Evolutionary conservation across 2,888 invertebrate species (phyloP).

Genomic region (Lasioglossum oenotherae): DNA sequence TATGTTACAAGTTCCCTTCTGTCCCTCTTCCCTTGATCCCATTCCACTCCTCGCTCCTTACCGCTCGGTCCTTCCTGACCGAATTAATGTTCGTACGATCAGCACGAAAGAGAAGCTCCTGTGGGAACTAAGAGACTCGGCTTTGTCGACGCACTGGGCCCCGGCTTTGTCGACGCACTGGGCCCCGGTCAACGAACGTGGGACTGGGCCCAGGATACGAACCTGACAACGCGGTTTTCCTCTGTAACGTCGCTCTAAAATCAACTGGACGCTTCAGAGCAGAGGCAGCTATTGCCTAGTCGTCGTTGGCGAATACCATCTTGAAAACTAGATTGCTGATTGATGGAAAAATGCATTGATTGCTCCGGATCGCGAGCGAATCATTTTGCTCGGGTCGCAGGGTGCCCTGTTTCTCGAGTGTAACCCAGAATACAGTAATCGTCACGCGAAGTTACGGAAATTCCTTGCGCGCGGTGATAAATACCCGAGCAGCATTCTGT

Average conservation of each 20-base stretch:
- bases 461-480: slow-evolving; percentile 24
- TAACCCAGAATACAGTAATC: slow-evolving; percentile 51
- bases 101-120: slow-evolving; percentile 73
- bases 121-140: slow-evolving; percentile 65
- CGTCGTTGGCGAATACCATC: too few relatives aligned
- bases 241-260: neutral
- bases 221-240: neutral
- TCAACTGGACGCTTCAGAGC: neutral
- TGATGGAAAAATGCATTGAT: neutral
- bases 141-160: slow-evolving; percentile 49
- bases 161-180: slow-evolving; percentile 47
- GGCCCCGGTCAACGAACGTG: slow-evolving; percentile 37
- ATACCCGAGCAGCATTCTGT: slow-evolving; percentile 26
- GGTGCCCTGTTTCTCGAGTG: slow-evolving; percentile 26
- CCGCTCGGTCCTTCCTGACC: slow-evolving; percentile 69
- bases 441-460: slow-evolving; percentile 52
- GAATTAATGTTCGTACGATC: slow-evolving; percentile 67
- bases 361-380: neutral
- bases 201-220: neutral
- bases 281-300: too few relatives aligned
- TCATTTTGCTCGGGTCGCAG: neutral
- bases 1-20: slow-evolving; percentile 78
- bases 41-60: slow-evolving; percentile 48
- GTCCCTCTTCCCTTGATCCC: slow-evolving; percentile 52
- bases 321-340: too few relatives aligned